These are phyloP conservation scores for Hypotaenidia okinawae DNA, from an alignment of 2,797 vertebrate species.

Conservation along the genomic window DNA sequence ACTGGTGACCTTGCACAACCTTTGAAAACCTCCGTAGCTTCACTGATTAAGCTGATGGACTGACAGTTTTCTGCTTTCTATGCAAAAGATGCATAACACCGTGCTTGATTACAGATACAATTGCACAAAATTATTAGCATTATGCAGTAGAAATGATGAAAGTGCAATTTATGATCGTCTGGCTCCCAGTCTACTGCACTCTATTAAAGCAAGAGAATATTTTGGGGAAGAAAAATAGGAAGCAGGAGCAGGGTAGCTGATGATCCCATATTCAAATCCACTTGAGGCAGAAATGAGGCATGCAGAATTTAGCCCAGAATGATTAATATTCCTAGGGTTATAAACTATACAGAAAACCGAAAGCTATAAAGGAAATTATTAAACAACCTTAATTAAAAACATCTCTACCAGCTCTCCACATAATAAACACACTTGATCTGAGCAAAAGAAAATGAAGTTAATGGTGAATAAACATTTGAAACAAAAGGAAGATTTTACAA, in stretches of 20 bases:
- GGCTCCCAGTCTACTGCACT: slow-evolving; percentile 7
- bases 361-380: slow-evolving; percentile 33
- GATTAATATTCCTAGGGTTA: not conserved
- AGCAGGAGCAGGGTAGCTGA: not conserved
- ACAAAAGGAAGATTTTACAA: not conserved
- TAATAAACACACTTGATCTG: not conserved
- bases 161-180: slow-evolving; percentile 25
- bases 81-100: slow-evolving; percentile 40
- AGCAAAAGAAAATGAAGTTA: not conserved
- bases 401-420: not conserved
- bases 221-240: slow-evolving; percentile 6
- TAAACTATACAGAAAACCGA: slow-evolving; percentile 8
- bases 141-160: slow-evolving; percentile 39
- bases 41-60: slow-evolving; percentile 30
- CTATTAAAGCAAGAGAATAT: slow-evolving; percentile 1
- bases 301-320: slow-evolving; percentile 32
- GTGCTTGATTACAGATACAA: slow-evolving; percentile 55
- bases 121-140: slow-evolving; percentile 51
- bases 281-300: slow-evolving; percentile 3
- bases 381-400: slow-evolving; percentile 30
- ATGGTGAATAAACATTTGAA: not conserved
- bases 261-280: slow-evolving; percentile 9
- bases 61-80: slow-evolving; percentile 45
- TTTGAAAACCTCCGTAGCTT: not conserved
- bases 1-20: slow-evolving; percentile 20